Evolutionary conservation across 23 tunicate genomes (phyloP).

Genomic region (Trididemnum miniatum): DNA sequence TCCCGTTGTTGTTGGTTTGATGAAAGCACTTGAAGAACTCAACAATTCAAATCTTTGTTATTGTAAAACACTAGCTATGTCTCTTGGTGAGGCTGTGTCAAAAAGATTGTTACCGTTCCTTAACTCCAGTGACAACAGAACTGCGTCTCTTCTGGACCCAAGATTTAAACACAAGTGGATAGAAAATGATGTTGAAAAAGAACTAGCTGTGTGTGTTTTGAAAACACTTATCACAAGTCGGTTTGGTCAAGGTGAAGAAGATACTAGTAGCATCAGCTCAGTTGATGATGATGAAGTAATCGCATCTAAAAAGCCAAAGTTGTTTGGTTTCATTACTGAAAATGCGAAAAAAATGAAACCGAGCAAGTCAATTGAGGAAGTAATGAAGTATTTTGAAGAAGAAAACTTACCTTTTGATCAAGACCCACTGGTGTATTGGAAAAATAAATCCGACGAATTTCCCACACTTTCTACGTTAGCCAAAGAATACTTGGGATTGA

Average conservation of each 20-base stretch:
- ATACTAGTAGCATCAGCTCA: neutral
- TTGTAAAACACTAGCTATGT: neutral
- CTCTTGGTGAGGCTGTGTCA: neutral
- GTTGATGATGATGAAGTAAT: neutral
- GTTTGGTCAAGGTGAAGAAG: neutral
- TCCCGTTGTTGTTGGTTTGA: neutral
- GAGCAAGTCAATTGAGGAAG: neutral
- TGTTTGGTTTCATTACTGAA: slow-evolving; percentile 7
- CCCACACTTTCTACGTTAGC: slow-evolving; percentile 37
- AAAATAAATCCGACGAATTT: slow-evolving; percentile 26
- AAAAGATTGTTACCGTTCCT: slow-evolving; percentile 13
- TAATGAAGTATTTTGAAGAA: slow-evolving; percentile 13
- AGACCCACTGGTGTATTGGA: slow-evolving; percentile 29
- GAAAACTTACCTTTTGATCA: slow-evolving; percentile 23
- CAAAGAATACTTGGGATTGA: slow-evolving; percentile 14
- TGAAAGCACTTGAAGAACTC: slow-evolving; percentile 10
- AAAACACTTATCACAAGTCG: neutral
- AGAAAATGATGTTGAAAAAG: slow-evolving; percentile 12
- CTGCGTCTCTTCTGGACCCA: slow-evolving; percentile 21
- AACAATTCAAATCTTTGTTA: slow-evolving; percentile 6
- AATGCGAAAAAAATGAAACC: neutral
- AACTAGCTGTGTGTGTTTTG: slow-evolving; percentile 10
- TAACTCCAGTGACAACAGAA: slow-evolving; percentile 10
- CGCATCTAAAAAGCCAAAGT: slow-evolving; percentile 20
- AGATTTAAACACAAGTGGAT: slow-evolving; percentile 27